Percentiles rank a stretch among this genome's conserved stretches.
Evolutionary conservation across 2,888 invertebrate genomes (phyloP).

Genomic region (Eulithis testata): DNA sequence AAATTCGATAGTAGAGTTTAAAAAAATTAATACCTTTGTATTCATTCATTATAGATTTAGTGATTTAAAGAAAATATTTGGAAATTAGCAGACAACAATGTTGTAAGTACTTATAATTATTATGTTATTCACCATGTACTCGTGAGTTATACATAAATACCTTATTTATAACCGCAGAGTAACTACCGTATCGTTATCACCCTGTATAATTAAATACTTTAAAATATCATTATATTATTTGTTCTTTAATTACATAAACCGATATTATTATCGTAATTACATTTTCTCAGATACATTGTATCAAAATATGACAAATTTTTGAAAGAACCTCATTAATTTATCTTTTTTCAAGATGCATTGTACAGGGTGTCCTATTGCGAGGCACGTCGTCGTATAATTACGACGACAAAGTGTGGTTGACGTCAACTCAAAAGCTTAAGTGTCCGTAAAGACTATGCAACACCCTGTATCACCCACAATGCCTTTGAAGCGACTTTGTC

Average conservation of each 20-base stretch:
- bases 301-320: constrained; percentile 21
- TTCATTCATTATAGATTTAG: too few species aligned
- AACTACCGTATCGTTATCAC: constrained; percentile 12
- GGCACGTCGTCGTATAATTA: constrained; percentile 72
- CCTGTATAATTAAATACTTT: constrained; percentile 11
- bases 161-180: constrained; percentile 10
- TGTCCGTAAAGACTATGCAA: constrained; percentile 74
- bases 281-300: constrained; percentile 15
- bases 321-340: constrained; percentile 58
- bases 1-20: too few species aligned
- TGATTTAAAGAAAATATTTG: too few species aligned
- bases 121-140: background rate
- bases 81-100: too few species aligned
- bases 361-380: constrained; percentile 67
- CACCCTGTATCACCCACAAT: constrained; percentile 67
- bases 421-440: constrained; percentile 77
- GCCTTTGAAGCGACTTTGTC: constrained; percentile 81
- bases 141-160: too few species aligned
- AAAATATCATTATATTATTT: constrained; percentile 11
- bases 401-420: constrained; percentile 73
- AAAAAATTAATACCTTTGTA: too few species aligned
- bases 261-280: constrained; percentile 13
- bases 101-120: too few species aligned
- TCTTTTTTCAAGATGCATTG: constrained; percentile 67
- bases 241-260: background rate